Percentiles rank a stretch among this genome's conserved stretches.
Conservation (phyloP, 1,140 invertebrate genomes). For the Neodiprion fabricii region DNA sequence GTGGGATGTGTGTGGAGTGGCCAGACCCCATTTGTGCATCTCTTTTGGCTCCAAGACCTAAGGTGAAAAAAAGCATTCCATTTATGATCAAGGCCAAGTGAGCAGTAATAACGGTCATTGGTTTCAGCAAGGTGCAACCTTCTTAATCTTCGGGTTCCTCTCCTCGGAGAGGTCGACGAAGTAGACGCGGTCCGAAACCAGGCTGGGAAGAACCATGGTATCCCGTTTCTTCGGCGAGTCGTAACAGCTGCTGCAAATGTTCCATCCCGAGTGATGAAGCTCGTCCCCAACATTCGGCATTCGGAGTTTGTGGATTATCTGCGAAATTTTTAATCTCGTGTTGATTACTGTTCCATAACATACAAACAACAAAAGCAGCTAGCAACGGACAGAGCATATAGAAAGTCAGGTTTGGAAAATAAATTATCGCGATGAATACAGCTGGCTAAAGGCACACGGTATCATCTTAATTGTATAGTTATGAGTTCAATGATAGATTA, state of each 20-base stretch:
- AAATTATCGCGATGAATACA: background rate
- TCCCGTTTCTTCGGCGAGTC: slow-evolving; percentile 72
- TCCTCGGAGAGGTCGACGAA: slow-evolving; percentile 81
- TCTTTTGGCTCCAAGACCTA: slow-evolving; percentile 76
- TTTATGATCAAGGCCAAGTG: background rate
- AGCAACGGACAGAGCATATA: too few relatives aligned
- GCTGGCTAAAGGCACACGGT: too few relatives aligned
- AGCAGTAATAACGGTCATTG: background rate
- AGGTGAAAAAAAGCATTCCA: slow-evolving; percentile 7
- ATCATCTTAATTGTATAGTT: background rate
- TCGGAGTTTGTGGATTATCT: slow-evolving; percentile 88
- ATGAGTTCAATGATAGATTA: background rate
- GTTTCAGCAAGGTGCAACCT: slow-evolving; percentile 56
- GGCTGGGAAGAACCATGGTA: slow-evolving; percentile 81
- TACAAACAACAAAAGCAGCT: too few relatives aligned
- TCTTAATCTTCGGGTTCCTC: slow-evolving; percentile 68
- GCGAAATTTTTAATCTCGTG: slow-evolving; percentile 23
- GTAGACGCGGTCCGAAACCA: slow-evolving; percentile 87
- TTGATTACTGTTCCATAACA: background rate
- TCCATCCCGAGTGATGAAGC: slow-evolving; percentile 96
- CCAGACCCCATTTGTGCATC: slow-evolving; percentile 76
- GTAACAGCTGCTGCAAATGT: slow-evolving; percentile 92
- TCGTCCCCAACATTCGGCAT: slow-evolving; percentile 86
- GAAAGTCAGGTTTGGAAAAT: slow-evolving; percentile 6
- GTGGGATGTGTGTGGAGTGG: slow-evolving; percentile 91